Conservation (phyloP, 2,888 invertebrate species). For the Taphrorychus bicolor region DNA sequence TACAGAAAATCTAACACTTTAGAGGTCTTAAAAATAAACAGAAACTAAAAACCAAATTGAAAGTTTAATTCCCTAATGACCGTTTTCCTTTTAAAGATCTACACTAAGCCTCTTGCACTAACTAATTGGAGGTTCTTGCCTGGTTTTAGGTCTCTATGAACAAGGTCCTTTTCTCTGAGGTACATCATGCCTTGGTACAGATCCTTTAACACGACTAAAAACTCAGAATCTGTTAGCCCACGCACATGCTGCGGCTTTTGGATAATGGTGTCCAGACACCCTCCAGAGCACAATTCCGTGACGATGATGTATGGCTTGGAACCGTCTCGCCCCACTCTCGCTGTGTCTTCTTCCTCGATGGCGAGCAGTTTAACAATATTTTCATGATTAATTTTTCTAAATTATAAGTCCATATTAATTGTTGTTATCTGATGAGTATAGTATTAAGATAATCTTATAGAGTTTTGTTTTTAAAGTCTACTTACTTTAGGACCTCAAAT, state of each 20-base stretch:
- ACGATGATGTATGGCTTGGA: conserved; percentile 80
- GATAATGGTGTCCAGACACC: conserved; percentile 90
- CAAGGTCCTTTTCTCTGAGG: conserved; percentile 88
- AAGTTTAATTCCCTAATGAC: too few relatives aligned
- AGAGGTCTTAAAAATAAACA: background rate
- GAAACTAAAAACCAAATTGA: too few relatives aligned
- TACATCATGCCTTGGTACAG: conserved; percentile 95
- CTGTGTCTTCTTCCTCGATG: conserved; percentile 83
- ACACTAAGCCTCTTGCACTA: too few relatives aligned
- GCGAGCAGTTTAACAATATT: conserved; percentile 59
- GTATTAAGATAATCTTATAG: too few relatives aligned
- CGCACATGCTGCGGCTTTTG: conserved; percentile 96
- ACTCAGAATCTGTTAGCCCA: conserved; percentile 90
- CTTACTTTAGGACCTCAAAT: conserved; percentile 84
- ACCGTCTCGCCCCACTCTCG: background rate
- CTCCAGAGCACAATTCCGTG: conserved; percentile 95
- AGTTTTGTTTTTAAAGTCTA: too few relatives aligned
- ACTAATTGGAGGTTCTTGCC: conserved; percentile 54
- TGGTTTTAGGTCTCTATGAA: conserved; percentile 94
- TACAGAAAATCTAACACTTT: too few relatives aligned
- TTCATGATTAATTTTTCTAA: conserved; percentile 15
- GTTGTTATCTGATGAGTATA: background rate
- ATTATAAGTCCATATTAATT: conserved; percentile 2
- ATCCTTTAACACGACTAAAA: conserved; percentile 86
- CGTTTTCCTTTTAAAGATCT: too few relatives aligned